Conservation (phyloP, 2,797 vertebrate genomes). For the Bucorvus abyssinicus region DNA sequence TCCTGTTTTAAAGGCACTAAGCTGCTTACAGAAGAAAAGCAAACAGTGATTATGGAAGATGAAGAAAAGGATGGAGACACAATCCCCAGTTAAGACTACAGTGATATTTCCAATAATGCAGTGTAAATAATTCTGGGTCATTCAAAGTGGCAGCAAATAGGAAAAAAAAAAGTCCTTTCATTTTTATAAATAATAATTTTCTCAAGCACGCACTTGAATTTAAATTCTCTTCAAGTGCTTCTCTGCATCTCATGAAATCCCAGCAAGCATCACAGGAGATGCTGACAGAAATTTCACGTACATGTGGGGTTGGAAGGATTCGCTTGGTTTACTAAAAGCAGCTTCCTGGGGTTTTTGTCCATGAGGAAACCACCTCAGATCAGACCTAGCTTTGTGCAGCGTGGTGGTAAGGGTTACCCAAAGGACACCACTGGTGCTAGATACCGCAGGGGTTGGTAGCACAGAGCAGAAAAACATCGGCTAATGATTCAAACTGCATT, state of each 20-base stretch:
- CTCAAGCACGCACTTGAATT: background rate
- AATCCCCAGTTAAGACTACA: slow-evolving; percentile 68
- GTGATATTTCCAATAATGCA: background rate
- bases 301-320: background rate
- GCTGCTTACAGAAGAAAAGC: slow-evolving; percentile 79
- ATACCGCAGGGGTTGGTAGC: background rate
- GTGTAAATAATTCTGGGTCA: slow-evolving; percentile 64
- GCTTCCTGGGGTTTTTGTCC: background rate
- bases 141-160: slow-evolving; percentile 20
- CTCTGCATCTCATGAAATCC: background rate
- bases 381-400: background rate
- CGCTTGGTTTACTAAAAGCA: background rate
- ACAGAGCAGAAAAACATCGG: background rate
- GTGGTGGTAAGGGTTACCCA: background rate
- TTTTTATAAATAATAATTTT: slow-evolving; percentile 15
- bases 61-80: slow-evolving; percentile 85
- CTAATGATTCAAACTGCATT: background rate
- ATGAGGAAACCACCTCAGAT: background rate
- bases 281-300: background rate
- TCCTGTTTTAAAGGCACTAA: slow-evolving; percentile 78
- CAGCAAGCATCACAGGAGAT: background rate
- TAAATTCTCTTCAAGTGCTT: background rate
- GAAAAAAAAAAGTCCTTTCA: background rate
- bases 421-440: background rate
- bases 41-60: slow-evolving; percentile 84